Conservation (phyloP, 2,113 vertebrate genomes). For the Dissostichus mawsoni region DNA sequence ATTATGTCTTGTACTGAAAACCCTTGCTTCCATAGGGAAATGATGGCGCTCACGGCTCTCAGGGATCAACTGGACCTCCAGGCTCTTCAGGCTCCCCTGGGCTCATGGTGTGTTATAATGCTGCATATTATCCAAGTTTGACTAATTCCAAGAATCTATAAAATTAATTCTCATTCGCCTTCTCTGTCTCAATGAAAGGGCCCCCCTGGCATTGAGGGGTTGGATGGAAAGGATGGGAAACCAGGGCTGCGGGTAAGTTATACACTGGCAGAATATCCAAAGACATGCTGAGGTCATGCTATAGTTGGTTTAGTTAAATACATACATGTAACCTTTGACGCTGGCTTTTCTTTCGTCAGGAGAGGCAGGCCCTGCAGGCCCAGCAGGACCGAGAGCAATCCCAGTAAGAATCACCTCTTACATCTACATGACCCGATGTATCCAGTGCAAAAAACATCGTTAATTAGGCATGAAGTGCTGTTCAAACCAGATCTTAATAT, state of each 20-base stretch:
- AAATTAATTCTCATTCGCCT: neutral
- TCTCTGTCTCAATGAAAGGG: conserved; percentile 82
- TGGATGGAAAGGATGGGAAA: conserved; percentile 95
- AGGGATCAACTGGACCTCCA: conserved; percentile 83
- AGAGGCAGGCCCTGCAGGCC: conserved; percentile 87
- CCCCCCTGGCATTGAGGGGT: conserved; percentile 91
- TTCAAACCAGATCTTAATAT: neutral
- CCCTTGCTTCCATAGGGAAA: conserved; percentile 84
- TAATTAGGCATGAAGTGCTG: neutral
- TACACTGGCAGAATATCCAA: neutral
- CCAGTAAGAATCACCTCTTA: conserved; percentile 82
- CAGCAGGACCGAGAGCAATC: conserved; percentile 89
- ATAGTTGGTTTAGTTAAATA: neutral
- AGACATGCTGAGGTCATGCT: neutral
- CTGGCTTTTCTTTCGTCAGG: conserved; percentile 79
- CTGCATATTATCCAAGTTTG: neutral
- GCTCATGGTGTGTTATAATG: conserved; percentile 68
- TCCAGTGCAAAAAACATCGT: neutral
- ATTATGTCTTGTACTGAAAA: conserved; percentile 10
- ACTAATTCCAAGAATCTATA: neutral
- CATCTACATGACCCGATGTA: conserved; percentile 2
- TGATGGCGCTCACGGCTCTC: conserved; percentile 86
- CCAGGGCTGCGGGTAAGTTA: conserved; percentile 88
- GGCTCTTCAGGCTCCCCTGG: conserved; percentile 90
- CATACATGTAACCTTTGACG: conserved; percentile 29